These are phyloP conservation scores for Lithophane semibrunnea DNA, from an alignment of 2,888 invertebrate genomes.

Conservation along the genomic window DNA sequence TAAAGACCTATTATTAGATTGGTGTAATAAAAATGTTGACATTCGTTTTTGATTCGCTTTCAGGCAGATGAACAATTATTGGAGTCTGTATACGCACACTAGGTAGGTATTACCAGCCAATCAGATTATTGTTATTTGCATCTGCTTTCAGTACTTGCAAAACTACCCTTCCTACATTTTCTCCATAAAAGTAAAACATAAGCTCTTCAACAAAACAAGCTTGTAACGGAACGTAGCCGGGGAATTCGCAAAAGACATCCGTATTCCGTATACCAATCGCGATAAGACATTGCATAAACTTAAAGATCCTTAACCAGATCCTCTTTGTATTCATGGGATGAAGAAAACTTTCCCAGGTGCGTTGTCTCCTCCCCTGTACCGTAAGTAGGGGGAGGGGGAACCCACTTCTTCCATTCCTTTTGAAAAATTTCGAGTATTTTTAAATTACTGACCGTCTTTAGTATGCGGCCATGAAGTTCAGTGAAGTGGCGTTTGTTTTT, in stretches of 20 bases:
- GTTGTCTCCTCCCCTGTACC: conserved; percentile 67
- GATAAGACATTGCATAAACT: conserved; percentile 66
- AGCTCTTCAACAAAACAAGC: conserved; percentile 8
- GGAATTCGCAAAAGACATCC: conserved; percentile 47
- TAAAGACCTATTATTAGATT: too few relatives aligned
- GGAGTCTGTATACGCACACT: not conserved
- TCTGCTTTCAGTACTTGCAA: not conserved
- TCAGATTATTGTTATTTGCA: not conserved
- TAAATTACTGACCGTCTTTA: conserved; percentile 79
- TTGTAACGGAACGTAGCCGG: conserved; percentile 20
- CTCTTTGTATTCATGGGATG: conserved; percentile 86
- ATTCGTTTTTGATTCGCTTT: not conserved
- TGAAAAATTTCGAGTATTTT: conserved; percentile 82
- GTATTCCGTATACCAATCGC: conserved; percentile 60
- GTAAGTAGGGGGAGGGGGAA: conserved; percentile 18
- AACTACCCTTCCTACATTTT: not conserved
- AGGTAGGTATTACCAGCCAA: not conserved
- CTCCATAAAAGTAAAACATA: conserved; percentile 13
- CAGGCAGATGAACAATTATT: not conserved
- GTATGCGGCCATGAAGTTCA: conserved; percentile 69
- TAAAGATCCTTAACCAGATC: conserved; percentile 73
- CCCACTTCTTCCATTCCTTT: conserved; percentile 70
- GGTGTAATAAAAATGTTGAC: not conserved
- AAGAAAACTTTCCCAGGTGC: conserved; percentile 82
- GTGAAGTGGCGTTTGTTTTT: conserved; percentile 36